Evolutionary conservation across 2,888 invertebrate genomes (phyloP).

Genomic region (Pantelozetes paolii): DNA sequence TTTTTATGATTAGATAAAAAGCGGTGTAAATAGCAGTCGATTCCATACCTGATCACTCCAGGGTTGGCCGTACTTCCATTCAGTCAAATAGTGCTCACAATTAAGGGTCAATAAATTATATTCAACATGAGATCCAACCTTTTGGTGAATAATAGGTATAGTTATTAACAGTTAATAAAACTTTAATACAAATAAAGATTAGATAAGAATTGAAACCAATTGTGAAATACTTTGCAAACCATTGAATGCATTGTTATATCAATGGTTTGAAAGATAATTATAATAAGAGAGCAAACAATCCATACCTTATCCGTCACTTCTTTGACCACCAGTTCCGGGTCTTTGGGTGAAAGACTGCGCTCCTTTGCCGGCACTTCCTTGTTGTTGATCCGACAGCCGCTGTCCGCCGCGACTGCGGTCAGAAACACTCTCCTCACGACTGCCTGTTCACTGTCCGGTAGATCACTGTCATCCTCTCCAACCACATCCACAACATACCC

Average conservation of each 20-base stretch:
- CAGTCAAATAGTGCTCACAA: slow-evolving; percentile 51
- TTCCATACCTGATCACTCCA: slow-evolving; percentile 51
- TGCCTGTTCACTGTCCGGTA: slow-evolving; percentile 46
- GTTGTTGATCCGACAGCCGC: slow-evolving; percentile 50
- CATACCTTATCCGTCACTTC: slow-evolving; percentile 46
- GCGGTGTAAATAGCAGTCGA: background rate
- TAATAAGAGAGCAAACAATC: background rate
- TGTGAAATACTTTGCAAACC: background rate
- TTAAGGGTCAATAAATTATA: slow-evolving; percentile 50
- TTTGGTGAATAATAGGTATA: background rate
- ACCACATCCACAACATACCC: slow-evolving; percentile 49
- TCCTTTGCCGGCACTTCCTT: slow-evolving; percentile 50
- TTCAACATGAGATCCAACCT: slow-evolving; percentile 45
- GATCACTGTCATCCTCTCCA: slow-evolving; percentile 47
- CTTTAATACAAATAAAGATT: background rate
- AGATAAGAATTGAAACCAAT: background rate
- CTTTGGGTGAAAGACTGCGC: slow-evolving; percentile 47
- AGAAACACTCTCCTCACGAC: slow-evolving; percentile 47
- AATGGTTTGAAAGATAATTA: too few relatives aligned
- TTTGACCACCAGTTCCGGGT: slow-evolving; percentile 47
- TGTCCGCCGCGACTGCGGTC: slow-evolving; percentile 47
- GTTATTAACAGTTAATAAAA: background rate
- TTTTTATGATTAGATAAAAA: background rate
- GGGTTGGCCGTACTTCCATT: slow-evolving; percentile 50
- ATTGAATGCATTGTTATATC: background rate